phyloP scores from a whole-genome alignment of 2,888 invertebrate genomes.

The Leptinotarsa peninsularis region DNA sequence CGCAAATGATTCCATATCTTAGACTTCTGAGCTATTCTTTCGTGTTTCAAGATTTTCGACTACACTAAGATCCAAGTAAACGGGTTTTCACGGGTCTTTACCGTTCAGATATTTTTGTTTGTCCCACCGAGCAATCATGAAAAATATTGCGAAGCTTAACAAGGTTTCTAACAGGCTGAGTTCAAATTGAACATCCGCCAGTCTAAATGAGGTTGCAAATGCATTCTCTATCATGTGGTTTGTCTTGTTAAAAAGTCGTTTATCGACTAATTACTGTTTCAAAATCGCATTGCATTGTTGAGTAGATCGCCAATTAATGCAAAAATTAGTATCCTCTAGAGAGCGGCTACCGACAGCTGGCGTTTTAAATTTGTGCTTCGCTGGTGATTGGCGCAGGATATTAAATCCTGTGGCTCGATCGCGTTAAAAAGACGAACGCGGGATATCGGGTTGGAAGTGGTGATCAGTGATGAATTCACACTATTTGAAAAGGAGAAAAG shows the following conservation, averaged over 20 bases:
- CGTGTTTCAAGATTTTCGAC: too few species aligned
- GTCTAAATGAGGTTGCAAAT: conserved; percentile 14
- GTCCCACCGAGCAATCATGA: too few species aligned
- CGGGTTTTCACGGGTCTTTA: too few species aligned
- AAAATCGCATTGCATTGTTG: conserved; percentile 27
- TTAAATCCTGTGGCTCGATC: background rate
- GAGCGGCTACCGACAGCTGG: background rate
- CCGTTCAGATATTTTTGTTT: too few species aligned
- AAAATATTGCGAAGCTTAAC: background rate
- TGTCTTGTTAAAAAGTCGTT: conserved; percentile 36
- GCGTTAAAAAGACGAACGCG: background rate
- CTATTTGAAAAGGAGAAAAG: too few species aligned
- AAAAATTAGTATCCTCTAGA: conserved; percentile 12
- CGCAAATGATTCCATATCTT: too few species aligned
- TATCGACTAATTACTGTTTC: conserved; percentile 28
- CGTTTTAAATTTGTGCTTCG: conserved; percentile 5
- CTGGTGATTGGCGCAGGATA: background rate
- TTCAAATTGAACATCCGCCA: background rate
- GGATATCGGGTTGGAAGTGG: too few species aligned
- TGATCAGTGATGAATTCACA: too few species aligned
- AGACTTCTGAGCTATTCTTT: too few species aligned
- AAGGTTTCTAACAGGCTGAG: background rate
- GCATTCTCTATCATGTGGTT: conserved; percentile 32
- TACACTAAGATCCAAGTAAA: too few species aligned
- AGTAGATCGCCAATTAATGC: conserved; percentile 31